A percentile compares a stretch with the other conserved stretches of the same genome.
These are phyloP conservation scores for Cherax destructor DNA, from an alignment of 1,140 invertebrate species.

Conservation along the genomic window DNA sequence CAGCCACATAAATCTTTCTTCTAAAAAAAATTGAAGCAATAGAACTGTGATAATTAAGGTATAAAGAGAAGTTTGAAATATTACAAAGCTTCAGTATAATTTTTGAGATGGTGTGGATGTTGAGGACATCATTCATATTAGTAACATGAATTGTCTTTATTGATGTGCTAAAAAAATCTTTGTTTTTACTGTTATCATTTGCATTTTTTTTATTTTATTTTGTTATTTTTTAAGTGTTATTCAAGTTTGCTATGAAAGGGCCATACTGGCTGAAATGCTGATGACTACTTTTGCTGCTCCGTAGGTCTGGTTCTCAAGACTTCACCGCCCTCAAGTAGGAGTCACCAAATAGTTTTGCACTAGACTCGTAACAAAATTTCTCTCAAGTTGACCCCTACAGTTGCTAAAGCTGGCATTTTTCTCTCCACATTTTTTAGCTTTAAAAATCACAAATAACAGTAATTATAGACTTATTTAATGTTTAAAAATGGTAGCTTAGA, in stretches of 20 bases:
- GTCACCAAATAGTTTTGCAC: conserved; percentile 1
- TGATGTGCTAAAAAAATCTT: too few relatives aligned
- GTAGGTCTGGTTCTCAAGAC: conserved; percentile 10
- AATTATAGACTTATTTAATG: background rate
- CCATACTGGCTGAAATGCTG: conserved; percentile 9
- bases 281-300: conserved; percentile 5
- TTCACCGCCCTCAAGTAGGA: conserved; percentile 5
- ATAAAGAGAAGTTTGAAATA: too few relatives aligned
- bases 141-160: too few relatives aligned
- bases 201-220: background rate
- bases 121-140: too few relatives aligned
- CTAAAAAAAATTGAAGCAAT: background rate
- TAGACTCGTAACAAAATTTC: background rate
- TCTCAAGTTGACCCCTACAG: conserved; percentile 6
- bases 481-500: background rate
- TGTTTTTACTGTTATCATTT: too few relatives aligned
- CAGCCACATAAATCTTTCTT: too few relatives aligned
- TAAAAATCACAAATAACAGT: too few relatives aligned
- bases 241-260: background rate
- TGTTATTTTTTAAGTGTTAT: background rate
- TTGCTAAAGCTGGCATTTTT: conserved; percentile 3
- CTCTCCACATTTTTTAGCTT: background rate
- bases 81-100: too few relatives aligned
- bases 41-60: too few relatives aligned
- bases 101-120: too few relatives aligned